Base-by-base conservation (phyloP, 2,797 vertebrate species). In the Xyrichtys novacula region DNA sequence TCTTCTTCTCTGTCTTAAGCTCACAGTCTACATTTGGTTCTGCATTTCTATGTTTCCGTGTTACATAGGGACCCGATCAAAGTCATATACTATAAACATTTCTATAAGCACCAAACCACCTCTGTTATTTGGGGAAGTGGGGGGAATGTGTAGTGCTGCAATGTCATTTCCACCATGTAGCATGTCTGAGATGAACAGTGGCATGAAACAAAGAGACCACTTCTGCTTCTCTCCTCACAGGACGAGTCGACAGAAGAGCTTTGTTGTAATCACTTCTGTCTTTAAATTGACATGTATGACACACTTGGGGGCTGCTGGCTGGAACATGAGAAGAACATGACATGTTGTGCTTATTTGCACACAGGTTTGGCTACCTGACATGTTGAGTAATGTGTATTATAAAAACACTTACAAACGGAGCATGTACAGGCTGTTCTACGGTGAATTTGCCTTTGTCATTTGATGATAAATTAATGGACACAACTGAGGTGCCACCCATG, bases 221-320 rank as follows among this genome's bases (percentile, higher is more conserved):
- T 91, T 90, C 89, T 90, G 83, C 88, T 90, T 90, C 83, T 71
- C 62, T 55, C 56, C 74, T 52, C 29, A 68, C 78, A 78, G 69
- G 81, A 88, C 81, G 71, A 88, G 68, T 70, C 76, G 54, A 80
- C 61, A 73, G 47, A 81, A 52, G 17, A 46, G 74, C 72, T 76
- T 83, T 87, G 65, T 76, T 81, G 65, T 80, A 74, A 80, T 80
- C 78, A 87, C 80, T 88, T 90, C 77, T 86, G 75, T 87, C 76
- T 85, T 85, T 79, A 19, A 80, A 73, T 72, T 75, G 11, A 73
- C 56, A 78, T 72, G 12, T 43, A 55, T 74, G 44, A 64, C 44
- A 48, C 38, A 40, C 10, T 17, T 4, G 5, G 7, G 17, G 12
- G 20, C 32, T 4, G 38, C 9, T 3, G 48, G 26, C 49, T 57